phyloP scores from a whole-genome alignment of 64 coral and sea anemone genomes.

The Montipora efflorescens region DNA sequence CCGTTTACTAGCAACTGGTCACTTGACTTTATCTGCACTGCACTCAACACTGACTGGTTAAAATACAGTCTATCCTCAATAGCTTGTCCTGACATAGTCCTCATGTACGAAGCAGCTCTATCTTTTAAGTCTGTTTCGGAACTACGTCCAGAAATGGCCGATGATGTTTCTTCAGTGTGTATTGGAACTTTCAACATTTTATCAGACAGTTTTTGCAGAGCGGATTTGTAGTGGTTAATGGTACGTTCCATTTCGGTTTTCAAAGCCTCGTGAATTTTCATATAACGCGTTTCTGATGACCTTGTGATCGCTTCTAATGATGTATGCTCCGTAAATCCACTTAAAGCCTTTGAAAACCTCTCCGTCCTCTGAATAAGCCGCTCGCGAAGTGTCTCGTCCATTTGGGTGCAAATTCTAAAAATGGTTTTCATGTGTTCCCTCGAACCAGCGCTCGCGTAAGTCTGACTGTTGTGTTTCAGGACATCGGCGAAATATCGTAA shows the following conservation, averaged over 20 bases:
- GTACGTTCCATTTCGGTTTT: constrained; percentile 80
- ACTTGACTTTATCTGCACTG: constrained; percentile 68
- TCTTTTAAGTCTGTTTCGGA: constrained; percentile 54
- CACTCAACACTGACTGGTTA: constrained; percentile 79
- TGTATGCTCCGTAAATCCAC: constrained; percentile 78
- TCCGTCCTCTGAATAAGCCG: constrained; percentile 56
- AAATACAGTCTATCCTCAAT: constrained; percentile 89
- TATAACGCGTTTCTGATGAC: constrained; percentile 67
- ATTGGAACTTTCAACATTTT: constrained; percentile 54
- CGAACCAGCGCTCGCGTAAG: constrained; percentile 84
- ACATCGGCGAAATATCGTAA: constrained; percentile 82
- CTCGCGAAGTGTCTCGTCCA: constrained; percentile 52
- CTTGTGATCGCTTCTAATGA: constrained; percentile 73
- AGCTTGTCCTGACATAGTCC: constrained; percentile 71
- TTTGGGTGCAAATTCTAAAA: constrained; percentile 66
- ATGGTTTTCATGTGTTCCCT: constrained; percentile 85
- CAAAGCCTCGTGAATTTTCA: constrained; percentile 83
- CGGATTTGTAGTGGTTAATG: constrained; percentile 59
- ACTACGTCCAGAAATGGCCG: not conserved
- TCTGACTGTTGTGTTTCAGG: constrained; percentile 88
- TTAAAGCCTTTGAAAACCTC: constrained; percentile 63
- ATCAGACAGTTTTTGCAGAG: constrained; percentile 70
- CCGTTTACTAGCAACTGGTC: constrained; percentile 49
- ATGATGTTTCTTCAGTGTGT: constrained; percentile 42
- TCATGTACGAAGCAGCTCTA: constrained; percentile 44